phyloP scores from a whole-genome alignment of 1,140 invertebrate genomes.

The Ganaspis sp. region DNA sequence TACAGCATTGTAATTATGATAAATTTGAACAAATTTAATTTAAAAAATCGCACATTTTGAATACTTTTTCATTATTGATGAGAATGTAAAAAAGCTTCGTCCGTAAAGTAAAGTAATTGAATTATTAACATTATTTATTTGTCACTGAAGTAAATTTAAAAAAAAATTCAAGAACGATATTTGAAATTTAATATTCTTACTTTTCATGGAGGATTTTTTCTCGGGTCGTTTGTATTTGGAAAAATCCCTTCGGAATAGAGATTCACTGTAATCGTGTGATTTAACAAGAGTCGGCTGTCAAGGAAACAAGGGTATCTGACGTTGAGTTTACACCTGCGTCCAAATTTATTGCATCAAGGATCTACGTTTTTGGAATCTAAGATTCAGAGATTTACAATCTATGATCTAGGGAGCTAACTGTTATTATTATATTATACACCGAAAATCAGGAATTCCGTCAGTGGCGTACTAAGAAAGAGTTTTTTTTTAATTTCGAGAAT shows the following conservation, averaged over 20 bases:
- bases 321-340: constrained; percentile 19
- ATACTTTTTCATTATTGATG: no score
- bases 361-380: background rate
- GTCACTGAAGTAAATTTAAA: no score
- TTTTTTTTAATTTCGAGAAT: constrained; percentile 3
- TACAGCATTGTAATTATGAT: no score
- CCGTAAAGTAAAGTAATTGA: no score
- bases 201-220: no score
- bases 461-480: background rate
- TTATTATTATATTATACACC: background rate
- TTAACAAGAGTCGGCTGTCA: constrained; percentile 28
- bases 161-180: no score
- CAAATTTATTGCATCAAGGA: constrained; percentile 5
- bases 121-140: no score
- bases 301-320: constrained; percentile 17
- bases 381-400: background rate
- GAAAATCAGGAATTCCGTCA: background rate
- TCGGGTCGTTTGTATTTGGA: background rate
- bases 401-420: background rate
- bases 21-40: no score
- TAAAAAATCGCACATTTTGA: no score
- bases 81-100: no score
- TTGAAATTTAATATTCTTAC: no score
- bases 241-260: background rate
- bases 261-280: constrained; percentile 22